Percentiles rank a stretch among this genome's conserved stretches.
phyloP scores from a whole-genome alignment of 2,888 invertebrate species.

The Hesperia comma region DNA sequence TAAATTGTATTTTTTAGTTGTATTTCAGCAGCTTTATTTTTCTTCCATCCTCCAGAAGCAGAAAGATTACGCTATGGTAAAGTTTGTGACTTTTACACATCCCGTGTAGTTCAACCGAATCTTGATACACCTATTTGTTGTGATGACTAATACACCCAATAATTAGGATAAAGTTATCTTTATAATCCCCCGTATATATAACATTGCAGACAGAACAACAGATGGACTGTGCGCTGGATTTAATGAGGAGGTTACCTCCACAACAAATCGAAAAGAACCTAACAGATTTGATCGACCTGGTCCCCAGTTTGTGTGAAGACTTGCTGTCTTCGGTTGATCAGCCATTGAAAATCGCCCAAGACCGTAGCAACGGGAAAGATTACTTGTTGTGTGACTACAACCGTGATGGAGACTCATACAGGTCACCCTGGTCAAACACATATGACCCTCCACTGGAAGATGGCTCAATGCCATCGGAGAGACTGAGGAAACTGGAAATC shows the following conservation, averaged over 20 bases:
- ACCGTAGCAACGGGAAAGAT: conserved; percentile 97
- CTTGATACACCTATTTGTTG: conserved; percentile 57
- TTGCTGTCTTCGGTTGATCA: conserved; percentile 98
- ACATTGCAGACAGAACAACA: conserved; percentile 93
- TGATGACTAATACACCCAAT: conserved; percentile 77
- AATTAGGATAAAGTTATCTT: conserved; percentile 51
- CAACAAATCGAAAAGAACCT: conserved; percentile 99
- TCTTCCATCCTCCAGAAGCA: conserved; percentile 6
- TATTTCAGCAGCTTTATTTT: conserved; percentile 18
- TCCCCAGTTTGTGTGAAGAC: conserved; percentile 98
- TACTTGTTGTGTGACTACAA: conserved; percentile 99
- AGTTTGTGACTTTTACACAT: conserved; percentile 43
- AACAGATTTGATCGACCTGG: conserved; percentile 98
- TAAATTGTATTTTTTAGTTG: conserved; percentile 27
- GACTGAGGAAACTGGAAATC: conserved; percentile 96
- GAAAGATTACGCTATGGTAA: conserved; percentile 47
- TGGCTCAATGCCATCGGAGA: conserved; percentile 99
- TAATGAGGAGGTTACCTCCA: conserved; percentile 99
- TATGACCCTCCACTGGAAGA: conserved; percentile 99
- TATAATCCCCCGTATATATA: conserved; percentile 47
- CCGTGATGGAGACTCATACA: conserved; percentile 98
- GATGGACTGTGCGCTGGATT: conserved; percentile 99
- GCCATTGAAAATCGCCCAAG: conserved; percentile 98
- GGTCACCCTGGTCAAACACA: conserved; percentile 99
- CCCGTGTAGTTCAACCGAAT: conserved; percentile 20